These are phyloP conservation scores for Phenganax subtilis DNA, from an alignment of 92 coral and sea anemone species.

Conservation along the genomic window DNA sequence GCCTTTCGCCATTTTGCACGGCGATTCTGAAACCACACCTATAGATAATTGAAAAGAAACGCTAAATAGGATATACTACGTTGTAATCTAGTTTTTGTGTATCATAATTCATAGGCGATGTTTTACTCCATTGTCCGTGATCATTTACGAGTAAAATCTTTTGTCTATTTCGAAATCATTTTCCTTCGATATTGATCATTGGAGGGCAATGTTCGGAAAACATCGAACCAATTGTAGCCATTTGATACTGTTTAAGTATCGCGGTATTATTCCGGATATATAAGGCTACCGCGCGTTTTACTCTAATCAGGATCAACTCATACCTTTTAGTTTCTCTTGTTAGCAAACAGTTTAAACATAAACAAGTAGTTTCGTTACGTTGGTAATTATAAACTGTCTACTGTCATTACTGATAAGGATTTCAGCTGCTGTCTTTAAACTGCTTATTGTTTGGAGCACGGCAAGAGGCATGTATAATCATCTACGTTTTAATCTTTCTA, in stretches of 20 bases:
- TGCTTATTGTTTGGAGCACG: neutral
- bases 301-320: neutral
- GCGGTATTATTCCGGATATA: too few relatives aligned
- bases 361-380: constrained; percentile 29
- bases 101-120: too few relatives aligned
- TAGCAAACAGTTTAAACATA: constrained; percentile 13
- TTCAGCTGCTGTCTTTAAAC: constrained; percentile 15
- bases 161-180: too few relatives aligned
- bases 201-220: too few relatives aligned
- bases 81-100: neutral
- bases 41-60: neutral
- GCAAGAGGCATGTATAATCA: neutral
- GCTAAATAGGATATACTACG: neutral
- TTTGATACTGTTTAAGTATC: too few relatives aligned
- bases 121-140: too few relatives aligned
- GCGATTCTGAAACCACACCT: constrained; percentile 99
- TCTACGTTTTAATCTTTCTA: constrained; percentile 13
- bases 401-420: neutral
- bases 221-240: too few relatives aligned
- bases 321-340: neutral
- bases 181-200: too few relatives aligned
- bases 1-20: constrained; percentile 97
- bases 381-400: constrained; percentile 25
- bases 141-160: too few relatives aligned
- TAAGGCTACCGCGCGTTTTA: neutral